Conservation (phyloP, 2,888 invertebrate genomes). For the Ceriagrion tenellum region DNA sequence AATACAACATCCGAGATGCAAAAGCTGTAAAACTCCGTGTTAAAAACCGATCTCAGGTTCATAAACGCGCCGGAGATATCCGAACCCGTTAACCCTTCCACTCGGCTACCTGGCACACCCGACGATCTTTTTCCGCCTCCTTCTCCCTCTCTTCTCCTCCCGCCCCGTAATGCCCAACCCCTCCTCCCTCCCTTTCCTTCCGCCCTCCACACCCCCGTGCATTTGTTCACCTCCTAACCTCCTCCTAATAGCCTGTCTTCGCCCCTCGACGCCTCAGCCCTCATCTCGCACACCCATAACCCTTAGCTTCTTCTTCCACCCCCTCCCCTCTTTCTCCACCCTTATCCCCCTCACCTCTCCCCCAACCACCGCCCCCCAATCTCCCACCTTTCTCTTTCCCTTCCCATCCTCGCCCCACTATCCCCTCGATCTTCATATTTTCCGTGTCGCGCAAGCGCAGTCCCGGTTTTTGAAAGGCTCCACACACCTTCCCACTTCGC, state of each 20-base stretch:
- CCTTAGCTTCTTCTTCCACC: not conserved
- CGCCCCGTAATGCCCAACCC: no score
- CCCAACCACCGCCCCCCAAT: no score
- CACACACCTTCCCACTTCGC: not conserved
- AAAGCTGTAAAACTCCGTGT: no score
- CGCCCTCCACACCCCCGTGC: not conserved
- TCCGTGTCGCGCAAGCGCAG: not conserved
- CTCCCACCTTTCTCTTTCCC: not conserved
- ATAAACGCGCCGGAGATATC: no score
- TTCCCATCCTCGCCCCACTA: not conserved
- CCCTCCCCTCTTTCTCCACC: no score
- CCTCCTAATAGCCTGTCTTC: slow-evolving; percentile 14
- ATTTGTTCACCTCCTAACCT: slow-evolving; percentile 9
- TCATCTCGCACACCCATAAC: slow-evolving; percentile 20
- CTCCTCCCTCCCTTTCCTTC: not conserved
- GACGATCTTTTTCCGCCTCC: not conserved
- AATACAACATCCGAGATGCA: no score
- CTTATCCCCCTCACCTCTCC: no score
- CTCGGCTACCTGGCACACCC: not conserved
- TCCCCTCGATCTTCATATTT: slow-evolving; percentile 7
- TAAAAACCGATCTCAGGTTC: no score
- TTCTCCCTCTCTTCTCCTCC: no score
- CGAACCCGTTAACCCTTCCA: not conserved
- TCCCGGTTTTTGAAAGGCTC: not conserved
- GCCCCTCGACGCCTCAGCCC: not conserved